phyloP scores from a whole-genome alignment of 2,797 vertebrate genomes.

The Chaetophractus vellerosus region DNA sequence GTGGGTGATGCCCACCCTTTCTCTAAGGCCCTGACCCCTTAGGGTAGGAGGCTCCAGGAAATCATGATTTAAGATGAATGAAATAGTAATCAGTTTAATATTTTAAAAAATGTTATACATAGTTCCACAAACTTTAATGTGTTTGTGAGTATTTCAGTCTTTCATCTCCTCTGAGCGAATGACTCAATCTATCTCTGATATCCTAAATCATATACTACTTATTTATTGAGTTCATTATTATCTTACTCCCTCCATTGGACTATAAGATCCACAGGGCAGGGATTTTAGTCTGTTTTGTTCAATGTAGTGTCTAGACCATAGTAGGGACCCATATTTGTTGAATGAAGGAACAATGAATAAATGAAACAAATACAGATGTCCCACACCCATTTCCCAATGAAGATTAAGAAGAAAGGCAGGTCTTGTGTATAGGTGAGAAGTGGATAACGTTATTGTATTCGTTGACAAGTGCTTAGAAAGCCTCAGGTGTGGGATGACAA shows the following conservation, averaged over 20 bases:
- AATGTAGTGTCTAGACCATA: not conserved
- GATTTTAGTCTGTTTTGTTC: not conserved
- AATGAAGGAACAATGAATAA: constrained; percentile 25
- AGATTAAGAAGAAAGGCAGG: not conserved
- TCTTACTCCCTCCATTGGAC: not conserved
- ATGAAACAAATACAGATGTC: not conserved
- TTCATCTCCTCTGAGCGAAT: constrained; percentile 34
- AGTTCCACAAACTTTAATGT: not conserved
- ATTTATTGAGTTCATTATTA: not conserved
- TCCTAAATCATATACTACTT: constrained; percentile 31
- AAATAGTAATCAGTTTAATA: constrained; percentile 42
- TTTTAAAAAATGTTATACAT: constrained; percentile 55
- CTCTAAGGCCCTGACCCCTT: not conserved
- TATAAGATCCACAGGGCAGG: not conserved
- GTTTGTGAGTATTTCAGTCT: not conserved
- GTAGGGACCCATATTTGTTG: not conserved
- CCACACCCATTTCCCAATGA: not conserved
- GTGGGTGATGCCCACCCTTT: constrained; percentile 9
- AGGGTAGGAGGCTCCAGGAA: not conserved
- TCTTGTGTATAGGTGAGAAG: not conserved
- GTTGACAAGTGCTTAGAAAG: not conserved
- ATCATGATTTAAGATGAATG: constrained; percentile 48
- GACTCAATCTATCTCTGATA: constrained; percentile 42
- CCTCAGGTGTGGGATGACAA: not conserved
- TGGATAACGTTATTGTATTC: not conserved